These are phyloP conservation scores for Drosophila demipolita DNA, from an alignment of 2,888 invertebrate genomes.

Conservation along the genomic window DNA sequence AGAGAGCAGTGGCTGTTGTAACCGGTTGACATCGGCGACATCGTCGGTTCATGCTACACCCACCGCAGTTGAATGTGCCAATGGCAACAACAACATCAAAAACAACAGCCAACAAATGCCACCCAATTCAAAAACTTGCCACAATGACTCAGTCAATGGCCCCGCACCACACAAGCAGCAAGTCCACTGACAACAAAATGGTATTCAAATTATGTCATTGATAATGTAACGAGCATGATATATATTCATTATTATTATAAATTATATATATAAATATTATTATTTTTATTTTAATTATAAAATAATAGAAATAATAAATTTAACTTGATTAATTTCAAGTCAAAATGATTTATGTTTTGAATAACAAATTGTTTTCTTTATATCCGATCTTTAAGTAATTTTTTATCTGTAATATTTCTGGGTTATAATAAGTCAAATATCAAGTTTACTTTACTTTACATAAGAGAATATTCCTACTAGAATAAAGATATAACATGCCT, in stretches of 20 bases:
- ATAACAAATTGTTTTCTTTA: not conserved
- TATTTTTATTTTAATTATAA: not conserved
- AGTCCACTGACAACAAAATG: no score
- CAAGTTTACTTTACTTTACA: not conserved
- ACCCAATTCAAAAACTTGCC: constrained; percentile 44
- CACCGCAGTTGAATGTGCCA: constrained; percentile 38
- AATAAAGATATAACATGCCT: not conserved
- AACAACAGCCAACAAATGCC: constrained; percentile 39
- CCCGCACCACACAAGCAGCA: constrained; percentile 19
- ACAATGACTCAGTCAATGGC: constrained; percentile 53
- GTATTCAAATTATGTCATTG: not conserved
- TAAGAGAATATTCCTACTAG: not conserved
- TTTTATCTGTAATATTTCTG: not conserved
- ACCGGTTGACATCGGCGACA: constrained; percentile 64
- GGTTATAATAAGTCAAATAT: not conserved
- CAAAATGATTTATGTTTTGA: not conserved
- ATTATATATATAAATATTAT: no score
- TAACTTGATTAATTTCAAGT: not conserved
- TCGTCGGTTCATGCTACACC: constrained; percentile 37
- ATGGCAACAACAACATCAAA: constrained; percentile 26
- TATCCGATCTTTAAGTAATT: not conserved
- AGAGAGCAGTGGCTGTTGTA: constrained; percentile 50
- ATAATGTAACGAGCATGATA: not conserved
- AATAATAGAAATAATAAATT: not conserved
- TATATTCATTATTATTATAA: not conserved